These are phyloP conservation scores for Caligus rogercresseyi DNA, from an alignment of 1,140 invertebrate genomes.

Conservation along the genomic window DNA sequence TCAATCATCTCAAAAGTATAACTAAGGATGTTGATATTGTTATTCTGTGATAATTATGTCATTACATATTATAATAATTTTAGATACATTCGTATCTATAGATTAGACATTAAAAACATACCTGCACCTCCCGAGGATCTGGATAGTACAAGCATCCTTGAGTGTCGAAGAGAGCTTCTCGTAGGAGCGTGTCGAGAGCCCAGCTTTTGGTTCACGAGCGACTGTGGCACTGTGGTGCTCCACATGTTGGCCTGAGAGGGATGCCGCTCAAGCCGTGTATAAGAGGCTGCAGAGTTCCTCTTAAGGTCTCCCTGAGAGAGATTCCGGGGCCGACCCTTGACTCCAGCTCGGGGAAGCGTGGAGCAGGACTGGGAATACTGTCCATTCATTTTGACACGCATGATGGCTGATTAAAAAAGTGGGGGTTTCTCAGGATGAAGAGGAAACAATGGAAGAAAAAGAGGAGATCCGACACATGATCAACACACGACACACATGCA, in stretches of 20 bases:
- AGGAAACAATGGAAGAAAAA: too few species aligned
- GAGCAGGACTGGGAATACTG: not conserved
- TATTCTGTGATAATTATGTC: too few species aligned
- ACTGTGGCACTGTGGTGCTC: slow-evolving; percentile 48
- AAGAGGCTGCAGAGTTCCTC: slow-evolving; percentile 24
- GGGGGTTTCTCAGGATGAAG: too few species aligned
- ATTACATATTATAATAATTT: too few species aligned
- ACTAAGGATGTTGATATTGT: too few species aligned
- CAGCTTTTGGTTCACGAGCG: slow-evolving; percentile 35
- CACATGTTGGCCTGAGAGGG: slow-evolving; percentile 38
- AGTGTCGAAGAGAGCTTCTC: slow-evolving; percentile 47
- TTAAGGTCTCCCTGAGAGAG: not conserved
- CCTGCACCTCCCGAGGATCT: not conserved
- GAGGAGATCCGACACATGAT: too few species aligned
- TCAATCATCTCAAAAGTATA: too few species aligned
- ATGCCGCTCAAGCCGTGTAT: slow-evolving; percentile 46
- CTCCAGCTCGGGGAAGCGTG: not conserved
- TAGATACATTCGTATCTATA: too few species aligned
- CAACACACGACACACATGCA: too few species aligned
- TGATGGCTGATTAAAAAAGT: too few species aligned
- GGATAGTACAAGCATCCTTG: slow-evolving; percentile 46
- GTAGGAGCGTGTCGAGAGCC: slow-evolving; percentile 40
- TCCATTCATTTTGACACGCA: not conserved
- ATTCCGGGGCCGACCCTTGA: not conserved
- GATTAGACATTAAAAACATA: not conserved